Conservation (phyloP, 2,113 vertebrate genomes). For the Hemicordylus capensis region DNA sequence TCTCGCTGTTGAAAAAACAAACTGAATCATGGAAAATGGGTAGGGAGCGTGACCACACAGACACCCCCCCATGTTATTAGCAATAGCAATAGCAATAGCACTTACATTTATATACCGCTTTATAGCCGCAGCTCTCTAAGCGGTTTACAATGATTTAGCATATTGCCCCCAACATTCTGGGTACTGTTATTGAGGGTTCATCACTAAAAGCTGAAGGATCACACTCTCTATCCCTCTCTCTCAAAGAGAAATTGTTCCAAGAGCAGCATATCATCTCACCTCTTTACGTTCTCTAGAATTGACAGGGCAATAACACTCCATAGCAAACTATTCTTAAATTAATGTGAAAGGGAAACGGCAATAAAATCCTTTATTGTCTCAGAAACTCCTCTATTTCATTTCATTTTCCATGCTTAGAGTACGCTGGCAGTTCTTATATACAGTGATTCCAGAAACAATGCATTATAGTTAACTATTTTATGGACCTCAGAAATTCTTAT, state of each 20-base stretch:
- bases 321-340: not conserved
- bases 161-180: too few relatives aligned
- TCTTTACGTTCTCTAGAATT: slow-evolving; percentile 2
- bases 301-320: not conserved
- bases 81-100: too few relatives aligned
- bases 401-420: not conserved
- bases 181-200: not conserved
- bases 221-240: not conserved
- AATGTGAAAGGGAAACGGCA: not conserved
- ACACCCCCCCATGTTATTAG: not conserved
- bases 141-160: too few relatives aligned
- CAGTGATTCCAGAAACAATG: slow-evolving; percentile 14
- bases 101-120: too few relatives aligned
- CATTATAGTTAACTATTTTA: not conserved
- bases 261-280: not conserved
- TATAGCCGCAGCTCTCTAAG: too few relatives aligned
- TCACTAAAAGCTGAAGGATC: not conserved
- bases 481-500: not conserved
- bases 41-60: not conserved
- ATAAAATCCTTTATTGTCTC: not conserved
- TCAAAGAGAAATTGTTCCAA: not conserved
- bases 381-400: slow-evolving; percentile 13
- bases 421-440: not conserved
- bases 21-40: not conserved
- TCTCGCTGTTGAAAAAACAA: not conserved